Base-by-base conservation (phyloP, 2,888 invertebrate genomes). In the Xylocampa areola region DNA sequence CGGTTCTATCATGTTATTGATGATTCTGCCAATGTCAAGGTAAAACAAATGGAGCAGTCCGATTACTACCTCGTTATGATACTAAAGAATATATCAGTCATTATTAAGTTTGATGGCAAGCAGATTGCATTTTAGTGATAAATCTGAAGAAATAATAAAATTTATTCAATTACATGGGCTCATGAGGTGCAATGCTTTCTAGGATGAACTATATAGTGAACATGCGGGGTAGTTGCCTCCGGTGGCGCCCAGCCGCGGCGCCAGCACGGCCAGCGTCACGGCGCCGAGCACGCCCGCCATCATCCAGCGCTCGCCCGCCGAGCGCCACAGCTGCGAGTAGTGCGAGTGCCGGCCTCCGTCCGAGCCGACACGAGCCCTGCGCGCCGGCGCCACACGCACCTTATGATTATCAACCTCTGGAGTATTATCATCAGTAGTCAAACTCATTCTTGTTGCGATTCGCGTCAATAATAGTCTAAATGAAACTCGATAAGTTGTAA, bases 151-250 rank as follows among this genome's bases (percentile, higher is more conserved):
- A 49, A 40, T 40, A 50, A 48, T 52, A 52, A 68, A 66, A 63
- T 63, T 66, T 76, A 68, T 60, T 76, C 40, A 79, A 85, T 89
- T 89, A 89, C 89, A 87, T 89, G 87, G 79, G 71, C 59, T 47
- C 76, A 84, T 85, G 85, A 68, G 75, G 90, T 91, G 91, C 90
- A 88, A 89, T 87, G 89, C 85, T 60, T 84, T 89, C 89, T 89
- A 89, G 69, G 77, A 87, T 86, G 83, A 84, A 82, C 82, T 89
- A 89, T 70, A 50, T 73, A 80, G 74, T 78, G 81, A 85, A 75
- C 88, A 88, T 88, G 86, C 89, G 81, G 73, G 52, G 81, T 88
- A 84, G 84, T 92, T 92, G 92, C 92, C 92, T 93, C 91, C 91
- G 47, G 85, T 81, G 59, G 90, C 89, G 61, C 92, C 92, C 39